Percentiles rank a stretch among this genome's conserved stretches.
Conservation (phyloP, 2,113 vertebrate genomes). For the Cheilinus undulatus region DNA sequence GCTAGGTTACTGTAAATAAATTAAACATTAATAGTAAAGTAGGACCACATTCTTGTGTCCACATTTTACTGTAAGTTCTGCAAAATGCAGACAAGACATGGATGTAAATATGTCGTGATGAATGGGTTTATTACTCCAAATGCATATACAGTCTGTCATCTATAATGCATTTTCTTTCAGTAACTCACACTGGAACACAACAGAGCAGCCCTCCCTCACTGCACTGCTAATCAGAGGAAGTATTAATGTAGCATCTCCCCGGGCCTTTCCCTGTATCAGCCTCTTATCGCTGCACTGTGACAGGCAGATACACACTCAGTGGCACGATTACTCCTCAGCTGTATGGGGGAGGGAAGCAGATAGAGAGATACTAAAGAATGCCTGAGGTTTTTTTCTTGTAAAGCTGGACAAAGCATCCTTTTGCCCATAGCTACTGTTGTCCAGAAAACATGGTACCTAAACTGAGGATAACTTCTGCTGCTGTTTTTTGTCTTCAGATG, state of each 20-base stretch:
- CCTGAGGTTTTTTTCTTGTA: constrained; percentile 1
- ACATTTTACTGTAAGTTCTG: too few species aligned
- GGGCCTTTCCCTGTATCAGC: constrained; percentile 35
- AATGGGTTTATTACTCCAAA: neutral
- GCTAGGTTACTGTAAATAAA: too few species aligned
- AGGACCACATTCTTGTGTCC: too few species aligned
- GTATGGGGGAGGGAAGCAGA: constrained; percentile 24
- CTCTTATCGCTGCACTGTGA: constrained; percentile 51
- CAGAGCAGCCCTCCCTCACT: neutral
- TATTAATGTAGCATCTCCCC: constrained; percentile 44
- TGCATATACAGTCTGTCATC: neutral
- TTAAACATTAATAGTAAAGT: too few species aligned
- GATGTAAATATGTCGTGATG: neutral
- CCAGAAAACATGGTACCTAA: neutral
- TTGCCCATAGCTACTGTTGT: neutral
- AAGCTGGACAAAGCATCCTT: constrained; percentile 7
- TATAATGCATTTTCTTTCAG: constrained; percentile 6
- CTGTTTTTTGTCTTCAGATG: neutral
- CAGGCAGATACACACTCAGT: constrained; percentile 27
- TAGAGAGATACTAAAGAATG: constrained; percentile 36
- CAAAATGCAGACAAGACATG: neutral
- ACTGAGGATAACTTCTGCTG: neutral
- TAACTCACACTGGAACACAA: constrained; percentile 21
- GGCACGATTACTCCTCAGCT: constrained; percentile 30
- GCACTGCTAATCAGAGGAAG: constrained; percentile 43